phyloP scores from a whole-genome alignment of 2,797 vertebrate genomes.

The Propithecus deckenii region DNA sequence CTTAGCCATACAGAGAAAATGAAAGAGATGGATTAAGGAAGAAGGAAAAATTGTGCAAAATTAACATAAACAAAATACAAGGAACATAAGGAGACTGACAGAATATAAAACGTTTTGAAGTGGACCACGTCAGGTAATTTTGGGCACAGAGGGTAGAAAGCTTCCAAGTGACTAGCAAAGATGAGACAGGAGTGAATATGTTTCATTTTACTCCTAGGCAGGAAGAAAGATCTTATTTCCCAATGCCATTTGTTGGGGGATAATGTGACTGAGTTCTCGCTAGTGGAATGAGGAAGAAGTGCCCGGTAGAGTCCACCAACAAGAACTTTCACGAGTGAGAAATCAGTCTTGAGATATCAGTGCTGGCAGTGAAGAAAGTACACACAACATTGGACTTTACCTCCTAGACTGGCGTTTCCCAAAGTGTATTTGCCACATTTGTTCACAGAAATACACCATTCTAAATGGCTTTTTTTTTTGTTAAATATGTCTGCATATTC shows the following conservation, averaged over 20 bases:
- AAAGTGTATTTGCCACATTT: not conserved
- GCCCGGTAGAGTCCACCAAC: not conserved
- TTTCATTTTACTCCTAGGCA: not conserved
- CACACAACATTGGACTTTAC: not conserved
- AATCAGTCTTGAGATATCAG: not conserved
- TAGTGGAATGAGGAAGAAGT: not conserved
- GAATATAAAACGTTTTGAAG: not conserved
- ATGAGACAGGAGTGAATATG: fast-evolving
- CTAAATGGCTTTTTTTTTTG: not conserved
- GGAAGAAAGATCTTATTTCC: not conserved
- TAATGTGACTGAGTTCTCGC: not conserved
- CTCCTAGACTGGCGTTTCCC: not conserved
- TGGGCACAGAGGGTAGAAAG: not conserved
- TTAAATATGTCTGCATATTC: not conserved
- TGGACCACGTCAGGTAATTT: not conserved
- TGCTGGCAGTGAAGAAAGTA: not conserved
- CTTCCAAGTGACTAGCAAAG: not conserved
- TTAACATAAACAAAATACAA: not conserved
- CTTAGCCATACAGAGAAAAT: not conserved
- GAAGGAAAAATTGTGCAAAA: not conserved
- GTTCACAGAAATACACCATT: not conserved
- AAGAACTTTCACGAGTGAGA: not conserved
- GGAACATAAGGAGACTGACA: not conserved
- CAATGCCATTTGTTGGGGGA: not conserved
- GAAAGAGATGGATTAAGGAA: not conserved